Evolutionary conservation across 1,140 invertebrate genomes (phyloP).

Genomic region (Meloidogyne chitwoodi): DNA sequence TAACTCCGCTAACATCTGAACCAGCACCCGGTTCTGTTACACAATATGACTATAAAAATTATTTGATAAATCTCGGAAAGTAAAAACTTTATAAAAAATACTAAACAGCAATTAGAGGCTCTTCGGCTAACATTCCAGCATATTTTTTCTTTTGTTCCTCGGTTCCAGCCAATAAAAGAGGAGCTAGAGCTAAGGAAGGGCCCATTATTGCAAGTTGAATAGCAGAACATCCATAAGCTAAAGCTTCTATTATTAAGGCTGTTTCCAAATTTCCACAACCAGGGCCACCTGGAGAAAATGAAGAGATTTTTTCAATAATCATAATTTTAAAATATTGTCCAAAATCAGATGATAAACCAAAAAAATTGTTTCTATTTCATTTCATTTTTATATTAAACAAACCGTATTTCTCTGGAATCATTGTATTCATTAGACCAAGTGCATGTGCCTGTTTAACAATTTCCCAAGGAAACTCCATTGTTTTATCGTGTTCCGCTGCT

Average conservation of each 20-base stretch:
- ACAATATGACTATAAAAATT: conserved; percentile 60
- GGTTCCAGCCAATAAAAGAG: conserved; percentile 78
- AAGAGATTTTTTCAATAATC: neutral
- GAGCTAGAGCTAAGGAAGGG: conserved; percentile 72
- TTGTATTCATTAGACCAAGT: conserved; percentile 80
- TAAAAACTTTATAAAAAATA: neutral
- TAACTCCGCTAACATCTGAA: conserved; percentile 61
- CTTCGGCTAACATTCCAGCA: conserved; percentile 76
- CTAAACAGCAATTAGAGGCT: conserved; percentile 77
- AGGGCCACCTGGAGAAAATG: conserved; percentile 43
- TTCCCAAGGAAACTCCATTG: conserved; percentile 87
- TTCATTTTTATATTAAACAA: neutral
- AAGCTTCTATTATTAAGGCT: conserved; percentile 81
- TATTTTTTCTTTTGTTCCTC: conserved; percentile 89
- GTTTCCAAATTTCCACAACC: conserved; percentile 68
- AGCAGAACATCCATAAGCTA: conserved; percentile 89
- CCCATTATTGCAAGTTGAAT: conserved; percentile 76
- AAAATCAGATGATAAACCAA: no score
- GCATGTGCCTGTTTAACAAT: conserved; percentile 87
- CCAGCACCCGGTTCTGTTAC: conserved; percentile 89
- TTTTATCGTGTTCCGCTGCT: conserved; percentile 81
- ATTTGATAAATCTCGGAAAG: neutral
- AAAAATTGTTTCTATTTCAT: no score
- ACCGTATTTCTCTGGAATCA: conserved; percentile 71
- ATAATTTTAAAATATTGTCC: no score